Base-by-base conservation (phyloP, 2,888 invertebrate species). In the Arenicola marina region DNA sequence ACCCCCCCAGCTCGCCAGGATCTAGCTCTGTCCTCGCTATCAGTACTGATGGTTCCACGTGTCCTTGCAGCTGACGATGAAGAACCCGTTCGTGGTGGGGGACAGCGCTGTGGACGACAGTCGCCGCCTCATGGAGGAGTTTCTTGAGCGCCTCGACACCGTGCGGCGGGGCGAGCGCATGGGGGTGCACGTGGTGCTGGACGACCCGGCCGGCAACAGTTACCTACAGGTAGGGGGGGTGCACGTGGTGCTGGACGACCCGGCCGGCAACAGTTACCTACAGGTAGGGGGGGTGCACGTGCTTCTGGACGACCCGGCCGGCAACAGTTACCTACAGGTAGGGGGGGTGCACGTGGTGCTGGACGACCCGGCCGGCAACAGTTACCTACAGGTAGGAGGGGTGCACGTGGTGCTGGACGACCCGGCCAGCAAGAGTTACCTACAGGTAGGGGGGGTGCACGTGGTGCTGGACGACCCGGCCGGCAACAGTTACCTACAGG, bases 181-280 rank as follows among this genome's bases (percentile, higher is more conserved):
- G 29, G 72, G 85, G 2, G 87, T 92, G 0, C 94, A 94, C 0
- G 71, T 99, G 1, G 81, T 97, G 2, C 84, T 99, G 68, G 94
- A 98, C 83, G 99, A 99, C 86, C 95, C 98, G 1, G 93, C 97
- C 7, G 99, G 99, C 0, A 98, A 98, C 84, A 96, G 95, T 69
- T 98, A 96, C 80, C 87, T 98, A 48, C n/a, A n/a, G n/a, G n/a
- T n/a, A n/a, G n/a, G n/a, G 29, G 72, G 85, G 2, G 87, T 92
- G 0, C 94, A 94, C 0, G 71, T 99, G 1, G 81, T 97, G 2
- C 84, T 99, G 68, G 94, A 98, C 83, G 99, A 99, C 86, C 95
- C 98, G 1, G 93, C 97, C 7, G 99, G 99, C 0, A 98, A 98
- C 84, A 96, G 95, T 69, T 98, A 96, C 80, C 87, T 98, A 48